A percentile compares a stretch with the other conserved stretches of the same genome.
Conservation (phyloP, 2,113 vertebrate genomes). For the Proterorhinus semilunaris region DNA sequence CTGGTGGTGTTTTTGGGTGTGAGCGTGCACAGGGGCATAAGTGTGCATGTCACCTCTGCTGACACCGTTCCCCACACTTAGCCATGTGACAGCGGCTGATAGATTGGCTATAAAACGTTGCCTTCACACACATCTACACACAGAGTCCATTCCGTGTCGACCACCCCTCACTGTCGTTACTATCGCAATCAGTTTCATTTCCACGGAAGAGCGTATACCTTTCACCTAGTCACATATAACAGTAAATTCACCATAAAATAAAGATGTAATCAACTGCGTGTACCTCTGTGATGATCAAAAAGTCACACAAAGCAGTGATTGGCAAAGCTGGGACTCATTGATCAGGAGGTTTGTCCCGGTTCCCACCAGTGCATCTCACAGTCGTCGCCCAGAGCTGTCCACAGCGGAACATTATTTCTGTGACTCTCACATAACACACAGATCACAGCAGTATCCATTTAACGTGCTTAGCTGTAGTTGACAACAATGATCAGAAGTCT, state of each 20-base stretch:
- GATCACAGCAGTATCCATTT: constrained; percentile 54
- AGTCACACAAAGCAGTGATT: no score
- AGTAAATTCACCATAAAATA: no score
- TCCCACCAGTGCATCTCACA: no score
- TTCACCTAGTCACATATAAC: no score
- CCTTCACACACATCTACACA: constrained; percentile 24
- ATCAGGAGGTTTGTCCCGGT: no score
- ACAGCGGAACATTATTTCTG: neutral
- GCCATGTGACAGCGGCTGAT: constrained; percentile 60
- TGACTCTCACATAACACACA: constrained; percentile 36
- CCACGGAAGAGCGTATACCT: neutral
- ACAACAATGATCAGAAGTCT: constrained; percentile 76
- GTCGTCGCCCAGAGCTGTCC: neutral
- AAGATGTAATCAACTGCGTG: no score
- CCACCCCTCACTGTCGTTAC: neutral
- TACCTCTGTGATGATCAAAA: no score
- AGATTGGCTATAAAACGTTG: constrained; percentile 63
- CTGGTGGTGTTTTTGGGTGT: neutral
- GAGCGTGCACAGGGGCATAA: no score
- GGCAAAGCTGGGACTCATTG: no score
- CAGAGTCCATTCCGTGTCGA: neutral
- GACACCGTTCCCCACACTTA: constrained; percentile 62
- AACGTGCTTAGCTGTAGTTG: constrained; percentile 67
- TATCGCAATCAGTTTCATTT: neutral
- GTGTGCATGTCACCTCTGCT: constrained; percentile 50